A percentile compares a stretch with the other conserved stretches of the same genome.
Evolutionary conservation across 2,888 invertebrate species (phyloP).

Genomic region (Tetheella fluctuosa): DNA sequence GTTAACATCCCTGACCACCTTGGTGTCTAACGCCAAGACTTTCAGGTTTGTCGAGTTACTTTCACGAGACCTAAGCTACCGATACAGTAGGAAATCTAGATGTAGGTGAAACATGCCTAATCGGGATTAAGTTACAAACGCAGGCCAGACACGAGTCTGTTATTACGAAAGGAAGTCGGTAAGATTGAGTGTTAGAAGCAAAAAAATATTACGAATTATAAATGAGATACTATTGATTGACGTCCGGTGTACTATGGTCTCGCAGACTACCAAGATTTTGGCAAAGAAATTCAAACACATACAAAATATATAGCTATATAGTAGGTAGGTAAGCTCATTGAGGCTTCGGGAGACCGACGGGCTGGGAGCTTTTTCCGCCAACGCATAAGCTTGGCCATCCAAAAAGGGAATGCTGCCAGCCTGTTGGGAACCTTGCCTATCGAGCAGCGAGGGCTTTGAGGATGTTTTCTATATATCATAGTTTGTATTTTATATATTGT

Average conservation of each 20-base stretch:
- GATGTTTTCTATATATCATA: no score
- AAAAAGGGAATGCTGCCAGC: no score
- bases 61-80: slow-evolving; percentile 36
- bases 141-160: background rate
- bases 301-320: no score
- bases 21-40: slow-evolving; percentile 14
- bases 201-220: background rate
- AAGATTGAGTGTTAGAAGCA: slow-evolving; percentile 19
- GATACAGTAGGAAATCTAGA: slow-evolving; percentile 28
- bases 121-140: slow-evolving; percentile 29
- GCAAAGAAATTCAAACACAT: no score
- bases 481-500: no score
- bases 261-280: no score
- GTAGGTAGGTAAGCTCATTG: no score
- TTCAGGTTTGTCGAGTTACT: slow-evolving; percentile 36
- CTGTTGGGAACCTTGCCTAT: no score
- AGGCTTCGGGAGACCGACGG: no score
- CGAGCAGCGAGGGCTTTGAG: no score
- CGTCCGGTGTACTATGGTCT: background rate
- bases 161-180: slow-evolving; percentile 28
- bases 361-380: no score
- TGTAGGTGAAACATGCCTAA: slow-evolving; percentile 36
- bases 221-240: background rate
- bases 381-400: no score
- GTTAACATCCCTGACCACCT: background rate